Evolutionary conservation across 2,888 invertebrate species (phyloP), one percentile per base, ranked within the genome.

Genomic region (Orgyia antiqua): DNA sequence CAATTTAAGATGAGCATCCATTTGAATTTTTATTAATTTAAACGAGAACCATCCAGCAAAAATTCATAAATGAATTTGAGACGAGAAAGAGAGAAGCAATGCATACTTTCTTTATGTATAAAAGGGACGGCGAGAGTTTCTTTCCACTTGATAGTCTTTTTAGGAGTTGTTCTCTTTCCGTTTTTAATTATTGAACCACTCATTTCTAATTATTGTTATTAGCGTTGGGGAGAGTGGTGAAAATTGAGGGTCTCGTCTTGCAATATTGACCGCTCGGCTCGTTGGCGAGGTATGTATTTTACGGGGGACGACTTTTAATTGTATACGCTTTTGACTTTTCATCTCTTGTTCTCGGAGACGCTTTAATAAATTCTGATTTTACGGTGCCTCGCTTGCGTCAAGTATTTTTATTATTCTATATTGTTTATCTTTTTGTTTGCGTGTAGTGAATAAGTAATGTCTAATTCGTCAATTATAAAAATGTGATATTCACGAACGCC

Each of bases 161-260:
- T 76, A 68, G 68, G 66, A 70, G 75, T 72, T 74, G 72, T 78
- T 80, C 77, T 77, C 82, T 80, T 84, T 86, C 87, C 87, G 87
- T 87, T 87, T 87, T 87, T 87, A 87, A 87, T 87, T 87, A 87
- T 87, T 82, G 87, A 86, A 87, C 87, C 87, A 87, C 87, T 87
- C 87, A 87, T 87, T 87, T 75, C 87, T 87, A 87, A 87, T 87
- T 87, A 87, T 87, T 87, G 84, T 87, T 87, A 87, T 87, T 87
- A 87, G 87, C 78, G 76, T 64, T 64, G 68, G 82, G 80, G 84
- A 64, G 72, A 80, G 82, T 79, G 84, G 80, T 79, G 84, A 80
- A 84, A 82, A 84, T 84, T 84, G 83, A 83, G 84, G 84, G 84
- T 73, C 80, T 76, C 57, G 70, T 56, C 61, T 60, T 68, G 77